Evolutionary conservation across 2,797 vertebrate species (phyloP).

Genomic region (Trematomus bernacchii): DNA sequence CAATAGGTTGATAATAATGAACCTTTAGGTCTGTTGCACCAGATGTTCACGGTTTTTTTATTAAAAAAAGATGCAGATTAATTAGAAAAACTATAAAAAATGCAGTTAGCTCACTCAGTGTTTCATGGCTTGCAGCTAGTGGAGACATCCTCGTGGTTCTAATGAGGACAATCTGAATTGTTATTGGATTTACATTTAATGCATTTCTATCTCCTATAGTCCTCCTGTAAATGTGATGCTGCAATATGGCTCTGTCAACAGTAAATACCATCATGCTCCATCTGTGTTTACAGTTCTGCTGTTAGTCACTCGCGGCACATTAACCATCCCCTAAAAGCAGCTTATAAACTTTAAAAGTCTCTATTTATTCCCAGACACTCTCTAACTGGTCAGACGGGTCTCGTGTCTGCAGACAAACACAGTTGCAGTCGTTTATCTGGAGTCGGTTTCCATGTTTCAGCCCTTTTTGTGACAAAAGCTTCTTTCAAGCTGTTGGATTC

Average conservation of each 20-base stretch:
- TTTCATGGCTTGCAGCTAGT: neutral
- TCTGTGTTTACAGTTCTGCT: neutral
- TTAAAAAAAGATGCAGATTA: neutral
- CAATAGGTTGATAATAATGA: neutral
- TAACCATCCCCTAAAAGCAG: constrained; percentile 24
- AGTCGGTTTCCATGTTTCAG: constrained; percentile 18
- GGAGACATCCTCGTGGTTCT: neutral
- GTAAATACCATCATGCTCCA: neutral
- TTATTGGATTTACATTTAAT: constrained; percentile 4
- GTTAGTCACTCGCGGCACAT: neutral
- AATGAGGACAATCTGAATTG: neutral
- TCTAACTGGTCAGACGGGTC: constrained; percentile 33
- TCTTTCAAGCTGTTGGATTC: constrained; percentile 21
- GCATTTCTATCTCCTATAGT: neutral
- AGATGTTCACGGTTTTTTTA: constrained; percentile 1
- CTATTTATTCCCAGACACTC: constrained; percentile 25
- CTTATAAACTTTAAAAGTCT: constrained; percentile 30
- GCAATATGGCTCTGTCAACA: neutral
- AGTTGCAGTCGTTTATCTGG: constrained; percentile 16
- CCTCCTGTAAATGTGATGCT: constrained; percentile 1
- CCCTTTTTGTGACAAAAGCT: constrained; percentile 35
- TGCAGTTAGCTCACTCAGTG: constrained; percentile 1
- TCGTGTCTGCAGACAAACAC: constrained; percentile 27
- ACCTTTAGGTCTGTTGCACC: neutral
- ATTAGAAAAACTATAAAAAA: neutral